Base-by-base conservation (phyloP, 2,888 invertebrate species). In the Lamellibrachia satsuma region DNA sequence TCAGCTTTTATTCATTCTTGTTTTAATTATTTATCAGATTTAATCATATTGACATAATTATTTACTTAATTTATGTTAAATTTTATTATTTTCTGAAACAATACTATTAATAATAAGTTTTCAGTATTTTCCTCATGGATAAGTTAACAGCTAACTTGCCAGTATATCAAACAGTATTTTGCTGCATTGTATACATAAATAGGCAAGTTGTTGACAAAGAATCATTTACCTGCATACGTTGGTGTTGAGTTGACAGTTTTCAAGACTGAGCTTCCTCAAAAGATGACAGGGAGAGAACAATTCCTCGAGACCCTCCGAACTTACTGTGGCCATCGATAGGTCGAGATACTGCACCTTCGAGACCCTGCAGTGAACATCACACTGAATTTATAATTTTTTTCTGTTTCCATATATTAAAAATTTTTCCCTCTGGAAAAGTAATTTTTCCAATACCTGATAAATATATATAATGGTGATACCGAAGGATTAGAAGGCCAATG, bases 261-360 rank as follows among this genome's bases (percentile, higher is more conserved):
- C 99, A 92, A 99, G 96, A 95, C 99, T 99, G 4, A 99, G 97
- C 96, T 98, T 99, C 95, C 97, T 97, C 60, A 99, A 97, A 15
- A 97, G 97, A 7, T 97, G 97, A 96, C 98, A 98, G 7, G 97
- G 97, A 1, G 97, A 96, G 75, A 99, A 97, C n/a, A 97, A 94
- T 91, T 96, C 94, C 91, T 95, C 95, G 55, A 97, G 93, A 7
- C 95, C 94, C 90, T 94, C 92, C 22, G 97, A 95, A 27, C 97
- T 97, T 57, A 98, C 97, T 0, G 97, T 97, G 0, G 98, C 97
- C 98, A 98, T 98, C 95, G 98, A 98, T 15, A 99, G 97, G 96
- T 99, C 99, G 93, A 99, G 97, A 96, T 98, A 98, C 95, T 98
- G 98, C n/a, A 99, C 97, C 93, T 94, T 95, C 9, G 95, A 95